phyloP scores from a whole-genome alignment of 2,888 invertebrate species.

The Hyposoter didymator region DNA sequence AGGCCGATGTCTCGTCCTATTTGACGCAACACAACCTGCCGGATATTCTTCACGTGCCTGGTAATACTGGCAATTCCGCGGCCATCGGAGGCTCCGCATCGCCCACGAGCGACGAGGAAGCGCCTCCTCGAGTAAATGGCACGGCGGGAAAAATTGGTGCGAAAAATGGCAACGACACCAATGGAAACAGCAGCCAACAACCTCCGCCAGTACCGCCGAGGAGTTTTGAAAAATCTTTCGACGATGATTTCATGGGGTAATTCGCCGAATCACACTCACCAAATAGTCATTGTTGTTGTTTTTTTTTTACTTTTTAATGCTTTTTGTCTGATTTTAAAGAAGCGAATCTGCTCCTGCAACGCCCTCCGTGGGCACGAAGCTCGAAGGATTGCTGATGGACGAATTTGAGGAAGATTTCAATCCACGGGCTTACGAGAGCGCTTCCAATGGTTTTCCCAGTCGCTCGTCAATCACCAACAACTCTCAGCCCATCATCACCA shows the following conservation, averaged over 20 bases:
- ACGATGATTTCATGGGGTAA: conserved; percentile 82
- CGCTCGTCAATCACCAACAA: conserved; percentile 76
- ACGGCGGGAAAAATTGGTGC: conserved; percentile 72
- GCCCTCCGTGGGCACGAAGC: conserved; percentile 90
- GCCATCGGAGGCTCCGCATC: conserved; percentile 63
- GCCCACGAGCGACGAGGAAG: conserved; percentile 68
- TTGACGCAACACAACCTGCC: conserved; percentile 85
- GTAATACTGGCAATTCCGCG: conserved; percentile 54
- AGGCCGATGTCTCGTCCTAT: conserved; percentile 85
- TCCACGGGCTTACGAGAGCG: conserved; percentile 93
- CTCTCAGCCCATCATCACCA: conserved; percentile 75
- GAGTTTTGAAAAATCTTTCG: conserved; percentile 82
- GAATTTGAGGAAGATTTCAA: conserved; percentile 95
- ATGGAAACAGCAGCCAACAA: conserved; percentile 82
- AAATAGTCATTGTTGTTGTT: not conserved
- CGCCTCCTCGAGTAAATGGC: conserved; percentile 78
- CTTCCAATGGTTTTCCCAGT: conserved; percentile 83
- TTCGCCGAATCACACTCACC: not conserved
- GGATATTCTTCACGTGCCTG: conserved; percentile 84
- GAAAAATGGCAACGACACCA: conserved; percentile 77
- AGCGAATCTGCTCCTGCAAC: conserved; percentile 75
- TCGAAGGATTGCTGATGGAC: conserved; percentile 91
- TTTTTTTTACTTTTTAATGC: not conserved
- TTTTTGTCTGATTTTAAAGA: conserved; percentile 56
- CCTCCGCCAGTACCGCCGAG: conserved; percentile 81